Conservation (phyloP, 2,797 vertebrate species). For the Vireo griseus region DNA sequence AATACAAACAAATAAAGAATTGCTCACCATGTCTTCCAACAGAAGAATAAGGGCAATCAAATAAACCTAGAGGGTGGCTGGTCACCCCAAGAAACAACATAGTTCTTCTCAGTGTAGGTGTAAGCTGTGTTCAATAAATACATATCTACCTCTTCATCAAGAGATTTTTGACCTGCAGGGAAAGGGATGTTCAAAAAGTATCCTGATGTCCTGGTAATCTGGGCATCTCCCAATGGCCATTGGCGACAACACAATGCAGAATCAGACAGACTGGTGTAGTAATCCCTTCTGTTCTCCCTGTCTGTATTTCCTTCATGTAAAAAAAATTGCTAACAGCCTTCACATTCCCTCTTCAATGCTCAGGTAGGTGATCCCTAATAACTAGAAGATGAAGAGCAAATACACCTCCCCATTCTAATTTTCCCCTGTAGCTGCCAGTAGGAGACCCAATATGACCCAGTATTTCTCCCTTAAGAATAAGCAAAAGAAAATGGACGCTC, state of each 20-base stretch:
- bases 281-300: not conserved
- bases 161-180: not conserved
- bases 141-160: not conserved
- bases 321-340: not conserved
- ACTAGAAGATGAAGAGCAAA: not conserved
- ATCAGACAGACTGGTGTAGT: not conserved
- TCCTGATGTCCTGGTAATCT: not conserved
- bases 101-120: not conserved
- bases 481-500: not conserved
- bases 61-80: not conserved
- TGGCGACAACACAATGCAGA: not conserved
- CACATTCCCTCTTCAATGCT: not conserved
- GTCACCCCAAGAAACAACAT: accelerated
- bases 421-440: not conserved
- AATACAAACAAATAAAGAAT: not conserved
- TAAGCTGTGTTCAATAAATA: not conserved
- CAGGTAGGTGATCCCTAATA: not conserved
- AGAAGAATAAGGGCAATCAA: not conserved
- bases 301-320: not conserved
- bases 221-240: not conserved
- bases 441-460: not conserved
- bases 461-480: not conserved
- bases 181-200: not conserved
- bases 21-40: not conserved
- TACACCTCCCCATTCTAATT: not conserved